Evolutionary conservation across 2,888 invertebrate species (phyloP), one percentile per base, ranked within the genome.

Genomic region (Opisthograptis luteolata): DNA sequence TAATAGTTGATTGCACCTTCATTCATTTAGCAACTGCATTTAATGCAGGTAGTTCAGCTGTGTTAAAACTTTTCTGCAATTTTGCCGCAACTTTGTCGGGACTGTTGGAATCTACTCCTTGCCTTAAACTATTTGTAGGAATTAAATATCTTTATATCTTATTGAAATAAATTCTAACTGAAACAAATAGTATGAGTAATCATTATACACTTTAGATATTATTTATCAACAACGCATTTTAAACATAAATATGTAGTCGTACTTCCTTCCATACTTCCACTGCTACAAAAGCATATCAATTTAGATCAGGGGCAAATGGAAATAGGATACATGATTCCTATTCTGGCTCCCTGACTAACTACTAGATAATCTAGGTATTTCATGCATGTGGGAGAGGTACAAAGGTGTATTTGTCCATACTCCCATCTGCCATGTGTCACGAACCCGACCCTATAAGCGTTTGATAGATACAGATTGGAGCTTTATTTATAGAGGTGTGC

Each of bases 381-480:
- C 3, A 6, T 20, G 35, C 28, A n/a, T n/a, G 40, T 48, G 41
- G 47, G 47, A 27, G 34, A n/a, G 19, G 47, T 13, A 39, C 45
- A 30, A 25, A 42, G 54, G 46, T 20, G 32, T 49, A 42, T 49
- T 42, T 27, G 15, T 10, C 30, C 24, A 57, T 58, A 48, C 37
- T 41, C 28, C 58, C 57, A 55, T 53, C 55, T 60, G 55, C 57
- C 46, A 58, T 52, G 32, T 56, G 63, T 58, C 58, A 58, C 52
- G 58, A 30, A 51, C 48, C 60, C 58, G 46, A 40, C 58, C 57
- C 48, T 49, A n/a, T 3, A 37, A 42, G 35, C 53, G 45, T 59
- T 53, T 55, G 58, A 61, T 61, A 57, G 61, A 59, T 62, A 62
- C 51, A 57, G 56, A 63, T 60, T 56, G 55, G 35, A 37, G 53